Percentiles rank a stretch among this genome's conserved stretches.
Conservation (phyloP, 2,113 vertebrate species). For the Empidonax traillii region DNA sequence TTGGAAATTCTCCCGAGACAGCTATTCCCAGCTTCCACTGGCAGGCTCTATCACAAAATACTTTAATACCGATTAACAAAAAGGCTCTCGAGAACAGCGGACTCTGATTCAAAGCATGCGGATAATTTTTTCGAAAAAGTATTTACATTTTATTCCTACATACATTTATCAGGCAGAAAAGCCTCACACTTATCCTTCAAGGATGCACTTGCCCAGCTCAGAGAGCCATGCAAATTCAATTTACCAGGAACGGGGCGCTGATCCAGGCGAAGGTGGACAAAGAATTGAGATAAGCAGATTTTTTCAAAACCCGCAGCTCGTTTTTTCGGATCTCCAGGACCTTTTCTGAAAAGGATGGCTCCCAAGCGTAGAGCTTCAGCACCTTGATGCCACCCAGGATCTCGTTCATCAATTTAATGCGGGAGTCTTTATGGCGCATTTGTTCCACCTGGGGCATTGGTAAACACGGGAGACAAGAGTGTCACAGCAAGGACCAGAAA, state of each 20-base stretch:
- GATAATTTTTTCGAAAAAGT: background rate
- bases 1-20: background rate
- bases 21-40: background rate
- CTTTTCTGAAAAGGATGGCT: slow-evolving; percentile 86
- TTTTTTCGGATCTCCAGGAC: slow-evolving; percentile 83
- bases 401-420: slow-evolving; percentile 95
- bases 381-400: slow-evolving; percentile 95
- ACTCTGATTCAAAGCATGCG: background rate
- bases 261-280: slow-evolving; percentile 87
- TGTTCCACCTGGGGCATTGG: slow-evolving; percentile 80
- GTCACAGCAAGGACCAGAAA: background rate
- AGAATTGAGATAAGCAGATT: slow-evolving; percentile 84
- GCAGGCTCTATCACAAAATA: slow-evolving; percentile 15
- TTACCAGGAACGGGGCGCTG: slow-evolving; percentile 91
- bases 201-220: background rate
- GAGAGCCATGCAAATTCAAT: background rate
- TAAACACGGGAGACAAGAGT: background rate
- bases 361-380: slow-evolving; percentile 97
- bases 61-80: background rate
- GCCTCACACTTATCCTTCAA: background rate
- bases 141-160: background rate
- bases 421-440: slow-evolving; percentile 90
- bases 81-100: background rate
- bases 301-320: slow-evolving; percentile 85
- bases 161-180: background rate